Evolutionary conservation across 2,888 invertebrate genomes (phyloP), one percentile per base, ranked within the genome.

Genomic region (Leptogaster cylindrica): DNA sequence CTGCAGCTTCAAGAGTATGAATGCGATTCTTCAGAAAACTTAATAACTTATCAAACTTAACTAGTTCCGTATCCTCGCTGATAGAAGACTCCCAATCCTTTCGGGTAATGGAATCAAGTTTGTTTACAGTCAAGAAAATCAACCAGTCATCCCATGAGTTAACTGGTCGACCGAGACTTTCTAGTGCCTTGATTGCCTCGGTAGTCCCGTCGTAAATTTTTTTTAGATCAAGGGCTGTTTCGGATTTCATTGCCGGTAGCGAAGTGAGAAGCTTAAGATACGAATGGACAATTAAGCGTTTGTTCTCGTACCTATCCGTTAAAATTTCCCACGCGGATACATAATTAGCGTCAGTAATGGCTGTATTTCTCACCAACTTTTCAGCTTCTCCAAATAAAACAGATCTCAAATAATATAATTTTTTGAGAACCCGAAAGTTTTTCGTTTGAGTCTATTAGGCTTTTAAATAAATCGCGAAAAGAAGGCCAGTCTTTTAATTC

Each of bases 301-400:
- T 23, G 23, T 16, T 48, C 23, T 48, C 18, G 23, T 48, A 48
- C 12, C 20, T 18, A 48, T 48, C 48, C 1, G 6, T 12, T 20
- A 48, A n/a, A 12, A 48, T 12, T 12, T 23, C 23, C 48, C 18
- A 48, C 20, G 48, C 48, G 23, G 48, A n/a, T 8, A 23, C n/a
- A 10, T 48, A 48, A 23, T 48, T 48, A 20, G 48, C 18, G 10
- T 48, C 48, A 18, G 25, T 48, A 48, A 48, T 48, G n/a, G 48
- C 0, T 12, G n/a, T 20, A 48, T 48, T 18, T 12, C 46, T 14
- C 3, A 48, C 8, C 6, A 48, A 23, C 10, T 51, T 12, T 12
- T 51, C 27, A 12, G 27, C 51, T 2, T n/a, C n/a, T 12, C 27
- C 27, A n/a, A 12, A 51, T 2, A 2, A 48, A 12, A 20, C 8